Evolutionary conservation across 2,888 invertebrate genomes (phyloP).

Genomic region (Noctua comes): DNA sequence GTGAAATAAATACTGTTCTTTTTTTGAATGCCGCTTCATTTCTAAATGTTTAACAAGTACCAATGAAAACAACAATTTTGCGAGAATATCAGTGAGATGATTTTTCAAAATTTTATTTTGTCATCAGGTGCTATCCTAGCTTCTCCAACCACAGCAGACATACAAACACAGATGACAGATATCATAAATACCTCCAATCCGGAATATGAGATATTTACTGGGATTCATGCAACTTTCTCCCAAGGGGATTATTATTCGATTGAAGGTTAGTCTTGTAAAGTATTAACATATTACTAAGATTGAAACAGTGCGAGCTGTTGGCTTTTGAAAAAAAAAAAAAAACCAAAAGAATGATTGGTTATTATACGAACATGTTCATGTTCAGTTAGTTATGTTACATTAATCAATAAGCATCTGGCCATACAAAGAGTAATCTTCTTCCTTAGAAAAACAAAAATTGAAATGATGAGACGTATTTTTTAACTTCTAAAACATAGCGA

Average conservation of each 20-base stretch:
- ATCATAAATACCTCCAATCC: conserved; percentile 7
- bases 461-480: too few species aligned
- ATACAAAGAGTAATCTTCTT: too few species aligned
- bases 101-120: background rate
- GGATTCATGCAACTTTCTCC: conserved; percentile 47
- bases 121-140: conserved; percentile 45
- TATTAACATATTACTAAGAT: too few species aligned
- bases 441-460: too few species aligned
- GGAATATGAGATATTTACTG: conserved; percentile 45
- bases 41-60: background rate
- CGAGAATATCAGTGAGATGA: background rate
- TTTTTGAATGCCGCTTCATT: background rate
- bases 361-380: too few species aligned
- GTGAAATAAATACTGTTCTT: background rate
- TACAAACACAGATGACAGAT: conserved; percentile 38
- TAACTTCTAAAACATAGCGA: too few species aligned
- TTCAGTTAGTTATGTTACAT: too few species aligned
- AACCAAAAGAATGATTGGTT: too few species aligned
- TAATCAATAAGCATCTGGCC: too few species aligned
- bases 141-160: conserved; percentile 41
- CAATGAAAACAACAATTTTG: background rate
- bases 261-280: conserved; percentile 29
- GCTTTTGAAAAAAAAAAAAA: too few species aligned
- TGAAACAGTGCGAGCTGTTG: too few species aligned
- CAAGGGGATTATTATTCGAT: conserved; percentile 44